Conservation (phyloP, 2,888 invertebrate species). For the Drosophila anceps region DNA sequence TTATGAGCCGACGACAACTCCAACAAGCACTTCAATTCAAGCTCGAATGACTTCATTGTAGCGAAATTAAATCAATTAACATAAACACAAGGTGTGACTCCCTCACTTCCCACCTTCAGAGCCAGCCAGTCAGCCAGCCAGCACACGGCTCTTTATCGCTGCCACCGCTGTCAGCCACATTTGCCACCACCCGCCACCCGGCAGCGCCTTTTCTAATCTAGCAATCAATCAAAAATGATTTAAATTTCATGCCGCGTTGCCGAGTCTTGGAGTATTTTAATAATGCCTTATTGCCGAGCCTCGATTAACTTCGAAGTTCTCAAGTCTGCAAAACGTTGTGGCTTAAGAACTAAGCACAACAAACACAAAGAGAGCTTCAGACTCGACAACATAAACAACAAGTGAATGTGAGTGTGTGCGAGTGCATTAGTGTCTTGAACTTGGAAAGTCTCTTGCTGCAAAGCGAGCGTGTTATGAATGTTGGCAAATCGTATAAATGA, state of each 20-base stretch:
- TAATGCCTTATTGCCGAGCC: conserved; percentile 16
- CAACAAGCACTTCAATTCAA: background rate
- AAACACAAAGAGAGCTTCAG: background rate
- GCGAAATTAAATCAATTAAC: conserved; percentile 79
- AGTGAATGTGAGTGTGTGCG: background rate
- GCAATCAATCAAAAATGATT: conserved; percentile 84
- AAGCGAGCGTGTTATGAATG: background rate
- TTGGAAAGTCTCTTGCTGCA: background rate
- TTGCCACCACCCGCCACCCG: conserved; percentile 5
- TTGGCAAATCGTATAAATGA: background rate
- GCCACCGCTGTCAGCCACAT: conserved; percentile 34
- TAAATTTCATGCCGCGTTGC: conserved; percentile 77
- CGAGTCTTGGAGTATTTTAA: conserved; percentile 20
- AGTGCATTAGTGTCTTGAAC: background rate
- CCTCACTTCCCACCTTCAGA: background rate
- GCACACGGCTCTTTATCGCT: conserved; percentile 47
- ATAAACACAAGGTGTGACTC: conserved; percentile 61
- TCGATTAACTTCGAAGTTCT: conserved; percentile 1
- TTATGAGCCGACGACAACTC: conserved; percentile 66
- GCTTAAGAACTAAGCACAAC: conserved; percentile 11
- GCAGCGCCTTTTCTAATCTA: conserved; percentile 64
- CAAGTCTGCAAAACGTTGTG: conserved; percentile 5
- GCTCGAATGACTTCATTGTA: conserved; percentile 74
- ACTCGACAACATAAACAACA: background rate
- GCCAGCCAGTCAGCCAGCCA: background rate